These are phyloP conservation scores for Eretmochelys imbricata DNA, from an alignment of 2,113 vertebrate species.

Conservation along the genomic window DNA sequence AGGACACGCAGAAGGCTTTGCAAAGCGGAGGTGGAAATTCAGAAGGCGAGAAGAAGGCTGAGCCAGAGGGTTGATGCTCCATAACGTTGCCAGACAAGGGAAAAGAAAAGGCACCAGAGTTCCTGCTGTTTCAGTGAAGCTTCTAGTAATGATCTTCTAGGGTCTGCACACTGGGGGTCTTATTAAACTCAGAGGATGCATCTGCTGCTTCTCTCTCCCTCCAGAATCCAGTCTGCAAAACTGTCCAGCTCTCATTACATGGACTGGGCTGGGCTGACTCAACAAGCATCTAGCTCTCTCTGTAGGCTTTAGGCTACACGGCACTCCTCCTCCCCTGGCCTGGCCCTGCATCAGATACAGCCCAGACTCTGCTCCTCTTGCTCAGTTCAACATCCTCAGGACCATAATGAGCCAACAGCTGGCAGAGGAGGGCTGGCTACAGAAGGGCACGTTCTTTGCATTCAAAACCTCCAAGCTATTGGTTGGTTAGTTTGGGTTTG, in stretches of 20 bases:
- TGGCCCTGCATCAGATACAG: neutral
- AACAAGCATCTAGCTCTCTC: accelerated
- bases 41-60: neutral
- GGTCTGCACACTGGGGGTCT: neutral
- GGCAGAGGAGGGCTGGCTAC: neutral
- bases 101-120: slow-evolving; percentile 28
- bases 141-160: neutral
- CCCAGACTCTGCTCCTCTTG: neutral
- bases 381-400: neutral
- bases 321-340: neutral
- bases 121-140: neutral
- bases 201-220: accelerated
- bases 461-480: slow-evolving; percentile 12
- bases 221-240: neutral
- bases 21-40: slow-evolving; percentile 45
- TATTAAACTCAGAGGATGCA: neutral
- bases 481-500: neutral
- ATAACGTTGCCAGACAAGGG: slow-evolving; percentile 3
- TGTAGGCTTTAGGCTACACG: neutral
- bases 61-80: neutral
- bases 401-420: neutral
- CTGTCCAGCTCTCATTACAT: neutral
- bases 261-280: accelerated
- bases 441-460: neutral
- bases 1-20: neutral